Evolutionary conservation across 2,888 invertebrate species (phyloP), one percentile per base, ranked within the genome.

Genomic region (Bibio marci): DNA sequence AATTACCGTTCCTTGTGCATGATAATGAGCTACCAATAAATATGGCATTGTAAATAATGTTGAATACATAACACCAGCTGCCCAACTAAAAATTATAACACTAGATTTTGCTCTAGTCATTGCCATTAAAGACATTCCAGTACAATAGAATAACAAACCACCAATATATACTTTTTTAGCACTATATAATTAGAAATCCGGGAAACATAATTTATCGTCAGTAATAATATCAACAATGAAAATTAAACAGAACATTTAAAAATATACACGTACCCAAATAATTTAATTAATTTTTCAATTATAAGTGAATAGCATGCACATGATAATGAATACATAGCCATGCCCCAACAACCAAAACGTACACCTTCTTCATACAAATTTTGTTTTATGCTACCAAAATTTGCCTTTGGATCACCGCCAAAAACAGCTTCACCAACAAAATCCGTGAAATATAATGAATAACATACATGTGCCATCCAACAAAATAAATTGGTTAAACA

Each of bases 21-120:
- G 94, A 58, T 94, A 95, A 57, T 88, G 85, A 5, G 95, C 94
- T 22, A 95, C 76, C 39, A 95, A 67, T 27, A 94, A 66, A 55
- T 92, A 95, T 2, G 94, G 94, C 88, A 95, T 88, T 10, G 94
- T 95, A 62, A 95, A 95, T 19, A 95, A 70, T 0, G 94, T 94
- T 12, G 94, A 91, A 62, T 95, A 95, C 90, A 94, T 91, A 35
- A 95, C 79, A 2, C 95, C 94, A 2, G 94, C 91, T 1, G 88
- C 80, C 74, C 90, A 86, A 47, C 92, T 90, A 58, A 90, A 87
- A 30, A 90, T 55, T 31, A 91, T 76, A 0, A 90, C 88, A 4
- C 83, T 83, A 13, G 74, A 69, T 43, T 73, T 76, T 41, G 82
- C 78, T 34, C 81, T 73, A 1, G 79, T 71, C 7, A 79, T 50